These are phyloP conservation scores for Caenorhabditis japonica DNA, from an alignment of 2,888 invertebrate species.

Conservation along the genomic window DNA sequence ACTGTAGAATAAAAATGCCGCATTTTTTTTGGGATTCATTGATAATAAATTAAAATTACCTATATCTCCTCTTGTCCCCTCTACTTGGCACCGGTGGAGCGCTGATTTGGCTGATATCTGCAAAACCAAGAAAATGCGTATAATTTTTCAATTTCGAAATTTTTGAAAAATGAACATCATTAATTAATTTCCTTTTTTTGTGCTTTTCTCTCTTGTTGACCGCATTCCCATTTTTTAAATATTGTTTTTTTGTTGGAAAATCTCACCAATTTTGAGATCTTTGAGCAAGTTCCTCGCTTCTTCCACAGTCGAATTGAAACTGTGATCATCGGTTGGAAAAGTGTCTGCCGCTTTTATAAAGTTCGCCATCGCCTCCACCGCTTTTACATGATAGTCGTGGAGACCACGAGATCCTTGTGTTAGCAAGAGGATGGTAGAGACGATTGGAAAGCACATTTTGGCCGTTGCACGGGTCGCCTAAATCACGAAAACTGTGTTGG, in stretches of 20 bases:
- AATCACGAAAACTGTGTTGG: no score
- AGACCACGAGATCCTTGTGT: slow-evolving; percentile 2
- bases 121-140: no score
- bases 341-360: slow-evolving; percentile 20
- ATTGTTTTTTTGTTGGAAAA: no score
- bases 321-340: slow-evolving; percentile 5
- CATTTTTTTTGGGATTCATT: background rate
- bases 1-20: no score
- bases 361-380: slow-evolving; percentile 32
- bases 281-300: slow-evolving; percentile 14
- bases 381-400: slow-evolving; percentile 7
- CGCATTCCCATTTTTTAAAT: no score
- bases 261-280: slow-evolving; percentile 12
- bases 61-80: slow-evolving; percentile 17
- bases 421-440: slow-evolving; percentile 6
- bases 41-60: background rate
- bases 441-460: slow-evolving; percentile 35
- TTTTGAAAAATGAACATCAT: no score
- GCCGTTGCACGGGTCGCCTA: slow-evolving; percentile 18
- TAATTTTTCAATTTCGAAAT: no score
- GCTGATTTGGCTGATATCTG: background rate
- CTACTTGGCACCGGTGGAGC: slow-evolving; percentile 9
- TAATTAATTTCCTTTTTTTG: no score
- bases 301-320: slow-evolving; percentile 10
- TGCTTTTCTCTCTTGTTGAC: no score